phyloP scores from a whole-genome alignment of 1,140 invertebrate genomes.

The Atta texana region DNA sequence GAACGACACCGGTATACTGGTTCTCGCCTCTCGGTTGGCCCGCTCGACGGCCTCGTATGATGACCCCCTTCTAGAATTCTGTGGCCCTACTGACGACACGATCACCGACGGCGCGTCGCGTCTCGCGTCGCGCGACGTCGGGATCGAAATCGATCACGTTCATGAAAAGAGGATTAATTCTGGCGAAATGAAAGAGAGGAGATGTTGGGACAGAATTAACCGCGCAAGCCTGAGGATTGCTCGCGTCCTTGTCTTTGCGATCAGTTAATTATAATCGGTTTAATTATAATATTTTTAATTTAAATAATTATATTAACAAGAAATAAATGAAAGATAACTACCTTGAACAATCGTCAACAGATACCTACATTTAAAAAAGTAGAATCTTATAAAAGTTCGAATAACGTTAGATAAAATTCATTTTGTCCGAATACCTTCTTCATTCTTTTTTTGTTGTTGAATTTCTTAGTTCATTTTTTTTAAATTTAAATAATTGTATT shows the following conservation, averaged over 20 bases:
- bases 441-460: no score
- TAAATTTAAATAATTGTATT: no score
- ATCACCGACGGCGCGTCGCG: conserved; percentile 51
- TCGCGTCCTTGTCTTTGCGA: neutral
- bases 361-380: no score
- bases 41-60: conserved; percentile 75
- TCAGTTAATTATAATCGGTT: neutral
- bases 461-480: no score
- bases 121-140: neutral
- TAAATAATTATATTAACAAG: no score
- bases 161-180: conserved; percentile 19
- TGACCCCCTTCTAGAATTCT: conserved; percentile 83
- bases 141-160: conserved; percentile 60
- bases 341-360: no score
- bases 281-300: neutral
- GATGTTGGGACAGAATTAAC: conserved; percentile 21
- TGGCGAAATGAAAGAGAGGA: neutral
- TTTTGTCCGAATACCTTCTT: no score
- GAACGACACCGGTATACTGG: conserved; percentile 81
- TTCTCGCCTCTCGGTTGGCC: conserved; percentile 61
- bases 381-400: no score
- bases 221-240: neutral
- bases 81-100: conserved; percentile 72
- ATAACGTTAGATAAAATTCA: no score
- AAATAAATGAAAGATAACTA: no score